These are phyloP conservation scores for Riparia riparia DNA, from an alignment of 2,113 vertebrate species.

Conservation along the genomic window DNA sequence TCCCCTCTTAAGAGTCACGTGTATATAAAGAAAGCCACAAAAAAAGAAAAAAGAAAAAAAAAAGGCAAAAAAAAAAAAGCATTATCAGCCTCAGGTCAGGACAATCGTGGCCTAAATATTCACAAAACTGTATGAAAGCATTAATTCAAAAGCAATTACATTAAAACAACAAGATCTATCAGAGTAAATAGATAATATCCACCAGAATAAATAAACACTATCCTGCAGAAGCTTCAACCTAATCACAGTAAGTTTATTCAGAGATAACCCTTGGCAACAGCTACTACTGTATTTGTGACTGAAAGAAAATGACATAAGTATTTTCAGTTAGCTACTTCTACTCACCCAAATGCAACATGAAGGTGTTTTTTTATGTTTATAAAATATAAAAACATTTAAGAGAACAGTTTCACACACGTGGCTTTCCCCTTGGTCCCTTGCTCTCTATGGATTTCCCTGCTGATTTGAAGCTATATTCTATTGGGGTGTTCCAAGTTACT, in stretches of 20 bases:
- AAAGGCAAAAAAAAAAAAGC: fast-evolving
- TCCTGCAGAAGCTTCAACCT: neutral
- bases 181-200: neutral
- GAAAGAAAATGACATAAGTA: neutral
- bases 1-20: neutral
- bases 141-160: neutral
- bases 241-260: neutral
- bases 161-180: neutral
- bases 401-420: neutral
- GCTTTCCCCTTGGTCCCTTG: neutral
- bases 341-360: neutral
- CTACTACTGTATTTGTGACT: neutral
- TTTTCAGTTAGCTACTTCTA: neutral
- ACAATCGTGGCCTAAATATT: neutral
- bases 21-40: neutral
- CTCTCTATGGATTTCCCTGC: neutral
- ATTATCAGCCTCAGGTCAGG: neutral
- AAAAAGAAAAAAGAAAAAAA: neutral
- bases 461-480: neutral
- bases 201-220: neutral
- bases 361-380: neutral
- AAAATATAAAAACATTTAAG: neutral
- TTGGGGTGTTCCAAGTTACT: neutral
- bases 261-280: neutral
- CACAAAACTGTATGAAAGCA: neutral